These are phyloP conservation scores for Myotis lucifugus DNA, from an alignment of 2,113 vertebrate species.

Conservation along the genomic window DNA sequence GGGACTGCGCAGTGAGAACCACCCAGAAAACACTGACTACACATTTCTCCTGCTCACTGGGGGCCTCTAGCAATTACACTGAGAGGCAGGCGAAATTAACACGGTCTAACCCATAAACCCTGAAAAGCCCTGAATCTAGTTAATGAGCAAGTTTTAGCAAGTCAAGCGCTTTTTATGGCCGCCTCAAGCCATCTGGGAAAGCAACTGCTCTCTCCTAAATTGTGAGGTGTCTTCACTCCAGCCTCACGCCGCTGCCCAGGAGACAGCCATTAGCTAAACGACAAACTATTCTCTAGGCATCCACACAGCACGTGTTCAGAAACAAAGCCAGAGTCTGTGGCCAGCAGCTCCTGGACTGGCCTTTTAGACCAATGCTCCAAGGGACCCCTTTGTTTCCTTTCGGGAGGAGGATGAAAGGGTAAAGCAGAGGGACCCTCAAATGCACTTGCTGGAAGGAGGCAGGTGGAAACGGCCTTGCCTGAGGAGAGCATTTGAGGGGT, in stretches of 20 bases:
- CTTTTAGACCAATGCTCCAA: neutral
- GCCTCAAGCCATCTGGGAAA: neutral
- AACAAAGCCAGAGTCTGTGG: neutral
- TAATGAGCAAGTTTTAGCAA: slow-evolving; percentile 58
- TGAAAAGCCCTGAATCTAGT: slow-evolving; percentile 21
- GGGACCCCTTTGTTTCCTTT: neutral
- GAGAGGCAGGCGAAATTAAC: neutral
- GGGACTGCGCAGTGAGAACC: neutral
- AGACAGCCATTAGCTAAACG: neutral
- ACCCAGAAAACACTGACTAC: neutral
- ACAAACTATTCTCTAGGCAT: neutral
- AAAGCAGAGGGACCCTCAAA: neutral
- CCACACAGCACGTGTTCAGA: neutral
- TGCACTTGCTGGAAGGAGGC: neutral
- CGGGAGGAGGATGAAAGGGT: neutral
- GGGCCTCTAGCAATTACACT: neutral
- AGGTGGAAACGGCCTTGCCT: neutral
- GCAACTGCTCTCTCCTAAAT: neutral
- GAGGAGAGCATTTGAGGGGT: neutral
- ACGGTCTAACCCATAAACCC: slow-evolving; percentile 4
- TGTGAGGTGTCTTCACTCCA: neutral
- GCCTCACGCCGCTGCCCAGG: neutral
- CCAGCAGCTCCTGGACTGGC: neutral
- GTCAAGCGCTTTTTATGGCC: neutral
- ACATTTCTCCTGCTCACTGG: neutral